phyloP scores from a whole-genome alignment of 2,113 vertebrate genomes.

The Psilopsiagon aymara region DNA sequence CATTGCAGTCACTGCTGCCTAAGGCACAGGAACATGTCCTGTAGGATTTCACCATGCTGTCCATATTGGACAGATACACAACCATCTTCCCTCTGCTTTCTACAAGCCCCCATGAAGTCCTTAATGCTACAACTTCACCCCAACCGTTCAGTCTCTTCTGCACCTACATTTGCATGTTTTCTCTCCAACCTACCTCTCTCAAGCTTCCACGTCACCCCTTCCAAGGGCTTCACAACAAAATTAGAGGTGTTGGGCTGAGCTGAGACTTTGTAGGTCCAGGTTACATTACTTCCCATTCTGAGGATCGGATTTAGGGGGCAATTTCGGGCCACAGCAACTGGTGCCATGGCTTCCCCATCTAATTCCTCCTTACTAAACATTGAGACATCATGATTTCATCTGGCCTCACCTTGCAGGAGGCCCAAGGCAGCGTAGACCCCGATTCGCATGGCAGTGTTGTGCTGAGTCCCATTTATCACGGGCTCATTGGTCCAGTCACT shows the following conservation, averaged over 20 bases:
- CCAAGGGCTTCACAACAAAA: neutral
- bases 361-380: neutral
- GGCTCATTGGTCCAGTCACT: slow-evolving; percentile 91
- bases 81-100: neutral
- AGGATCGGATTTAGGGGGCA: neutral
- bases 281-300: neutral
- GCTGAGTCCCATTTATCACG: slow-evolving; percentile 54
- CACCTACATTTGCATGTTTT: neutral
- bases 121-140: neutral
- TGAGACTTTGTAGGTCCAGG: neutral
- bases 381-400: neutral
- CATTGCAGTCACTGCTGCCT: neutral
- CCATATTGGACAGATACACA: neutral
- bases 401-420: slow-evolving; percentile 86
- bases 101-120: neutral
- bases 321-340: neutral
- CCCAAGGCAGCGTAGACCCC: slow-evolving; percentile 92
- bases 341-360: neutral
- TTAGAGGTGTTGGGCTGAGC: neutral
- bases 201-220: neutral
- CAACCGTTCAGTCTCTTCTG: neutral
- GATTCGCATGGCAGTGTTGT: slow-evolving; percentile 76
- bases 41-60: neutral
- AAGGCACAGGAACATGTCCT: neutral
- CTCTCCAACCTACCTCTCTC: neutral